phyloP scores from a whole-genome alignment of 2,113 vertebrate genomes.

The Pedetes capensis region DNA sequence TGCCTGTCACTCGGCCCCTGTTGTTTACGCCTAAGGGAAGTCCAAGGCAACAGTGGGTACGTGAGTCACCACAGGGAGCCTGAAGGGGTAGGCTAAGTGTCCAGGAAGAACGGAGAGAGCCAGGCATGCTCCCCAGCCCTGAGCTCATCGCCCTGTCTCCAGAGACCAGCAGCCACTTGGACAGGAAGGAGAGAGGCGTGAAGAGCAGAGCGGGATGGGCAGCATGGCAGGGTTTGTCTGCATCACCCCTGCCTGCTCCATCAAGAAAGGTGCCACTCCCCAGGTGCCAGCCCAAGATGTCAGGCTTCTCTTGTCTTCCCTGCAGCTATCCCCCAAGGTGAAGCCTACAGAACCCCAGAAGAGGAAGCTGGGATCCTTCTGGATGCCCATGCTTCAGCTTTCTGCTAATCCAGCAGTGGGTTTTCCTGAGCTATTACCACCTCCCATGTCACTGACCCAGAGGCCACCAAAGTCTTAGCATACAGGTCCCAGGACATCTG shows the following conservation, averaged over 20 bases:
- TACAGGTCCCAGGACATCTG: slow-evolving; percentile 76
- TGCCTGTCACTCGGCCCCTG: not conserved
- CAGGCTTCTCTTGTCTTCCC: not conserved
- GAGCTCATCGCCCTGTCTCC: not conserved
- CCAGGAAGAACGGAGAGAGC: too few relatives aligned
- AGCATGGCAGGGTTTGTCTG: not conserved
- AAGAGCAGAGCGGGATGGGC: not conserved
- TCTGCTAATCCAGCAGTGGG: slow-evolving; percentile 83
- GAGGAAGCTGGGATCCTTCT: slow-evolving; percentile 85
- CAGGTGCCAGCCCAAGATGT: accelerated
- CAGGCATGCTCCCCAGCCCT: not conserved
- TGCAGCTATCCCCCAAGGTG: slow-evolving; percentile 79
- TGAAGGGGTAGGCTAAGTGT: not conserved
- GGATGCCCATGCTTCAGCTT: slow-evolving; percentile 86
- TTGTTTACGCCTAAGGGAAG: not conserved
- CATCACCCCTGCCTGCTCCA: accelerated
- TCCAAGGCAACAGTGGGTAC: accelerated
- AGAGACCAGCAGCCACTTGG: not conserved
- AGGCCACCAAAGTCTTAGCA: slow-evolving; percentile 83
- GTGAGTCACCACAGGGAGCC: not conserved
- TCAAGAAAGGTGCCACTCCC: accelerated
- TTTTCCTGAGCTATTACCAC: slow-evolving; percentile 87
- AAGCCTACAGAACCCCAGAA: slow-evolving; percentile 83
- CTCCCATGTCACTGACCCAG: slow-evolving; percentile 86
- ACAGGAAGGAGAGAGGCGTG: not conserved